A percentile compares a stretch with the other conserved stretches of the same genome.
These are phyloP conservation scores for Rhopalosiphum nymphaeae DNA, from an alignment of 2,888 invertebrate species.

Conservation along the genomic window DNA sequence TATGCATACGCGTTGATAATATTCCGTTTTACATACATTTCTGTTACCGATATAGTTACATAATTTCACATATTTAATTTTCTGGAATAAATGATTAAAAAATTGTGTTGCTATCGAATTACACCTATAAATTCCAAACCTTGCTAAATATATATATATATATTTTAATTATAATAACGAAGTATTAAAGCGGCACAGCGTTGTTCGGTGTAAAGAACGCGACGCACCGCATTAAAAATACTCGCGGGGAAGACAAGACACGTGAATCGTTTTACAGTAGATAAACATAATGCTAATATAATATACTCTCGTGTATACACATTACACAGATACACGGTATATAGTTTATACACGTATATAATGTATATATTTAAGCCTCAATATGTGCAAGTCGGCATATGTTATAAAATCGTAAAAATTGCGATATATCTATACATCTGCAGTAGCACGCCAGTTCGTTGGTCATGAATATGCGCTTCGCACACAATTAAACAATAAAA, in stretches of 20 bases:
- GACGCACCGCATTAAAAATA: neutral
- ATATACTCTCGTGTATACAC: neutral
- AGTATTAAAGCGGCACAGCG: neutral
- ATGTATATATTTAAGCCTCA: neutral
- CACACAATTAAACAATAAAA: constrained; percentile 12
- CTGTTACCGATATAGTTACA: neutral
- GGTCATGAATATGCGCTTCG: neutral
- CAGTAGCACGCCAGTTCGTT: neutral
- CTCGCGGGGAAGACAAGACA: neutral
- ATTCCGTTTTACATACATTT: too few species aligned
- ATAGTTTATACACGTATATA: neutral
- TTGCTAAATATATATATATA: neutral
- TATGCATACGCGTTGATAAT: too few species aligned
- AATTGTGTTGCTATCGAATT: neutral
- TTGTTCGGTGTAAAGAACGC: neutral
- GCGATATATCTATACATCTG: neutral
- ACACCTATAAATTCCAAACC: neutral
- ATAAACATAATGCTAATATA: neutral
- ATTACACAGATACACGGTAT: neutral
- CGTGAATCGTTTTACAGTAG: neutral
- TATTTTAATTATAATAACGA: neutral
- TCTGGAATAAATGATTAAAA: neutral
- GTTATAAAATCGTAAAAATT: constrained; percentile 1
- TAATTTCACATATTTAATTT: neutral
- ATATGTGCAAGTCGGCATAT: neutral